phyloP scores from a whole-genome alignment of 1,140 invertebrate species.

The Diachasma alloeum region DNA sequence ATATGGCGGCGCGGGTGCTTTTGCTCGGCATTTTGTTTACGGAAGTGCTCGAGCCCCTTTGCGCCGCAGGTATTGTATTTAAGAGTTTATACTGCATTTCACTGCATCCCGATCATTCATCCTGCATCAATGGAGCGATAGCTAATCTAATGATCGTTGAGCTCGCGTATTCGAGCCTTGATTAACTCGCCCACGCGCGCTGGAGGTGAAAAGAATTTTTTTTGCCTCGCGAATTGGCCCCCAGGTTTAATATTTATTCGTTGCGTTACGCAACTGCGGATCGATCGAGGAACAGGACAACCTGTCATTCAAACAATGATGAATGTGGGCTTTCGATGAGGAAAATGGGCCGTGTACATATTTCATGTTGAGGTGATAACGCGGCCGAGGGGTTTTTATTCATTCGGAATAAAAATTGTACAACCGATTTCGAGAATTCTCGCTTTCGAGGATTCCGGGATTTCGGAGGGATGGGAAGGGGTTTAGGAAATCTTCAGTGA shows the following conservation, averaged over 20 bases:
- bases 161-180: background rate
- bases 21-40: conserved; percentile 64
- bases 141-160: too few species aligned
- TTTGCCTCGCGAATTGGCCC: background rate
- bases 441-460: too few species aligned
- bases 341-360: background rate
- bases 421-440: too few species aligned
- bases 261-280: conserved; percentile 28
- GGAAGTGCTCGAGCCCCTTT: conserved; percentile 60
- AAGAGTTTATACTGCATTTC: background rate
- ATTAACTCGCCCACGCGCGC: background rate
- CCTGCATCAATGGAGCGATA: too few species aligned
- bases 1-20: conserved; percentile 65
- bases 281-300: conserved; percentile 32
- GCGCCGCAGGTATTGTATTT: conserved; percentile 52
- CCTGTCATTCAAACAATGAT: conserved; percentile 30
- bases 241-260: conserved; percentile 17
- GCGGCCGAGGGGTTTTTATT: too few species aligned
- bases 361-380: background rate
- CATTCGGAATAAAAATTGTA: too few species aligned
- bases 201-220: background rate
- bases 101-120: too few species aligned
- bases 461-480: too few species aligned
- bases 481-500: too few species aligned
- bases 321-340: background rate